phyloP scores from a whole-genome alignment of 2,888 invertebrate species.

The Tribolium freemani region DNA sequence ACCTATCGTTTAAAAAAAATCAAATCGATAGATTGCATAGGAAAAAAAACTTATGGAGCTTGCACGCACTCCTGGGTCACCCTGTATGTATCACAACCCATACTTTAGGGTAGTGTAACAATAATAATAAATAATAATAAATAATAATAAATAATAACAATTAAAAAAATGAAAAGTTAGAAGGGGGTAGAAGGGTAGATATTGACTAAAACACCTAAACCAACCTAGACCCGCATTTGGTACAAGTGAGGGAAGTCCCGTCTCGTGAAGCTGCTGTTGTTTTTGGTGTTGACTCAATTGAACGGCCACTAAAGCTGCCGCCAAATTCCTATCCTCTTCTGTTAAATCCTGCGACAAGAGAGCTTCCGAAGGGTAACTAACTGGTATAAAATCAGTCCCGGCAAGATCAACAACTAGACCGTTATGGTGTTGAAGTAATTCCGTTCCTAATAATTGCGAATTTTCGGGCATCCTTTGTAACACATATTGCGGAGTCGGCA shows the following conservation, averaged over 20 bases:
- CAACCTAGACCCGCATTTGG: slow-evolving; percentile 31
- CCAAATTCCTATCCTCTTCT: slow-evolving; percentile 74
- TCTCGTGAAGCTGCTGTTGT: slow-evolving; percentile 69
- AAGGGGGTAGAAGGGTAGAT: too few relatives aligned
- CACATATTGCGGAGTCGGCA: slow-evolving; percentile 64
- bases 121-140: too few relatives aligned
- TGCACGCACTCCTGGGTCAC: too few relatives aligned
- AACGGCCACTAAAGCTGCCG: slow-evolving; percentile 75
- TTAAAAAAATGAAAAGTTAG: too few relatives aligned
- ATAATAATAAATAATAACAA: too few relatives aligned
- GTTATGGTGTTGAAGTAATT: slow-evolving; percentile 65
- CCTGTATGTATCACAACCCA: too few relatives aligned
- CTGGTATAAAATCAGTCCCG: slow-evolving; percentile 66
- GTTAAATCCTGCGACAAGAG: slow-evolving; percentile 68
- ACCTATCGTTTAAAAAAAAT: too few relatives aligned
- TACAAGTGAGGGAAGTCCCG: slow-evolving; percentile 52
- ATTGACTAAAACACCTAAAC: too few relatives aligned
- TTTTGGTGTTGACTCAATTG: slow-evolving; percentile 75
- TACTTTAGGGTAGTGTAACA: too few relatives aligned
- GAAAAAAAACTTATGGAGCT: too few relatives aligned
- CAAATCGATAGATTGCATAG: too few relatives aligned
- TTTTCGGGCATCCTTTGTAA: slow-evolving; percentile 66
- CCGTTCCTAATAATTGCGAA: slow-evolving; percentile 64
- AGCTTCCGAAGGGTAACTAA: slow-evolving; percentile 66
- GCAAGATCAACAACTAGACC: slow-evolving; percentile 66